Percentiles rank a stretch among this genome's conserved stretches.
Conservation (phyloP, 1,140 invertebrate genomes). For the Pemphigus obesinymphae region DNA sequence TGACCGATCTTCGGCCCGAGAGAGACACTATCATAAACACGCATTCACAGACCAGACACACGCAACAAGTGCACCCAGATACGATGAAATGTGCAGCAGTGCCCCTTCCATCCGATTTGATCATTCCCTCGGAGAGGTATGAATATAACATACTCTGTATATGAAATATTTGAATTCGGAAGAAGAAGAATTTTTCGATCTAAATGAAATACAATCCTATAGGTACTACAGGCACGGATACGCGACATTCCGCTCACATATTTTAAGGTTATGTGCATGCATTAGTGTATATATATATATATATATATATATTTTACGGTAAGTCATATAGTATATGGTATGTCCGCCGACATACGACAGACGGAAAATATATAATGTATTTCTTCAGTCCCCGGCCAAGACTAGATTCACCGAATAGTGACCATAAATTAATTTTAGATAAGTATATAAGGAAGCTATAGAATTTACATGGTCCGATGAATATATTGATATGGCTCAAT, state of each 20-base stretch:
- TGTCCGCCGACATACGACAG: no score
- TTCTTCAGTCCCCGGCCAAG: no score
- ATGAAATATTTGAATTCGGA: not conserved
- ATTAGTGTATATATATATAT: no score
- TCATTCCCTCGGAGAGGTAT: not conserved
- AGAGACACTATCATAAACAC: not conserved
- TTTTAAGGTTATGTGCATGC: conserved; percentile 8
- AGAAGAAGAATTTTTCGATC: conserved; percentile 15
- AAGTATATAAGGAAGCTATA: no score
- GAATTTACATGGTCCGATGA: no score
- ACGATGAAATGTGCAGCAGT: not conserved
- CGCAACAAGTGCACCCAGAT: not conserved
- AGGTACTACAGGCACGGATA: not conserved
- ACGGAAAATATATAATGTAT: no score
- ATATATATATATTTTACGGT: no score
- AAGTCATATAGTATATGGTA: no score
- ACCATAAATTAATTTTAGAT: no score
- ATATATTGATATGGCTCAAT: no score
- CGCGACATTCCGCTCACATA: conserved; percentile 16
- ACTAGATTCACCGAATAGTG: no score
- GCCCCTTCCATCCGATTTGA: not conserved
- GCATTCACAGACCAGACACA: not conserved
- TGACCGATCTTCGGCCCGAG: conserved; percentile 3
- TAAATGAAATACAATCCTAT: conserved; percentile 13
- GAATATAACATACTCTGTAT: not conserved